Evolutionary conservation across 1,140 invertebrate genomes (phyloP), one percentile per base, ranked within the genome.

Genomic region (Archegozetes longisetosus): DNA sequence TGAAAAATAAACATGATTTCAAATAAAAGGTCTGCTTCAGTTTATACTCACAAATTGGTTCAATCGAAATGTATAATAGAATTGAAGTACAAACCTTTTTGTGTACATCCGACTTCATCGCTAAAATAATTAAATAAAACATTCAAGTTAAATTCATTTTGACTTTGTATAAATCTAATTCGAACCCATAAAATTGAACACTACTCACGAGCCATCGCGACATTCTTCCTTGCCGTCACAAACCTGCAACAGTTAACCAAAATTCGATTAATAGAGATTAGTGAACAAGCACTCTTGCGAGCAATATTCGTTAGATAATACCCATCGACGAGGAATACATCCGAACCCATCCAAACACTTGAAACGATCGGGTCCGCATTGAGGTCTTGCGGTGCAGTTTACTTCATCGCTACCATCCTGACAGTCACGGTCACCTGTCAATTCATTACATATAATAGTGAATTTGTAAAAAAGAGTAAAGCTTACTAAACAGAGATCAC

Each of bases 351-450:
- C 65, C 24, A 55, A 27, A 53, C 66, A 67, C 29, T 63, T 56
- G 40, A 67, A 67, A 9, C 61, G 23, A 56, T 61, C 55, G 3
- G 64, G 61, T n/a, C 61, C 62, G 46, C 64, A 66, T 17, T 50
- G 47, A 24, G 61, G 64, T 81, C 79, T 4, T 78, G 77, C 29
- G 76, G 70, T 69, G 55, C 76, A 78, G 61, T 77, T 73, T 13
- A 64, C 50, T 62, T 75, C 73, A 63, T 75, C 73, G 20, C 69
- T 71, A 6, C 68, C 68, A 59, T 77, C 64, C 25, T 50, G 29
- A 57, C 55, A 66, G 51, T 32, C 68, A 49, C 1, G 70, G 69
- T n/a, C 67, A 26, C 62, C 58, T n/a, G n/a, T n/a, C n/a, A n/a
- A n/a, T n/a, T n/a, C n/a, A n/a, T n/a, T n/a, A n/a, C n/a, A n/a